These are phyloP conservation scores for Aporophyla nigra DNA, from an alignment of 2,888 invertebrate species.

Conservation along the genomic window DNA sequence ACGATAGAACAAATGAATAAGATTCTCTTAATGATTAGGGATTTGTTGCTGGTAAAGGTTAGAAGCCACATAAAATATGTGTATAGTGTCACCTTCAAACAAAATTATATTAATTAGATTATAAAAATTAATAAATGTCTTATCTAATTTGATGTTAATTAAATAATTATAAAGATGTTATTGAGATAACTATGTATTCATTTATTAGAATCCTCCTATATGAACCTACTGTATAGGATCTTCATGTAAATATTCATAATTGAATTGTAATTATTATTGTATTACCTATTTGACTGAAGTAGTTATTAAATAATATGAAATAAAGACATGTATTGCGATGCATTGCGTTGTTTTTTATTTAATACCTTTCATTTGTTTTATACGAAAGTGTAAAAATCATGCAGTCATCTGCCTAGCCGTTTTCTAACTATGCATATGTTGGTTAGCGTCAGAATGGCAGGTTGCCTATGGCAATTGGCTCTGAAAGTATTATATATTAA, in stretches of 20 bases:
- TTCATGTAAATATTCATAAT: slow-evolving; percentile 59
- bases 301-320: slow-evolving; percentile 58
- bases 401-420: too few relatives aligned
- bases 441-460: too few relatives aligned
- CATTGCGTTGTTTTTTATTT: slow-evolving; percentile 10
- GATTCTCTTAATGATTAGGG: not conserved
- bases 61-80: not conserved
- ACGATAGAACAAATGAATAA: too few relatives aligned
- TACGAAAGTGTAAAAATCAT: too few relatives aligned
- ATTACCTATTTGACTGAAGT: slow-evolving; percentile 63
- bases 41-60: not conserved
- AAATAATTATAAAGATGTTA: slow-evolving; percentile 37
- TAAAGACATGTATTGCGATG: slow-evolving; percentile 63
- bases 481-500: too few relatives aligned
- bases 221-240: slow-evolving; percentile 41
- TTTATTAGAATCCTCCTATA: slow-evolving; percentile 38
- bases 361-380: not conserved
- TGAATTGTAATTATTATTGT: slow-evolving; percentile 52
- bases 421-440: too few relatives aligned
- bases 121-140: too few relatives aligned
- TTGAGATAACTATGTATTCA: slow-evolving; percentile 37
- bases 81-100: not conserved
- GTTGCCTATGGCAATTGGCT: too few relatives aligned
- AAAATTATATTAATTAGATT: too few relatives aligned
- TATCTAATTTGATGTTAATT: slow-evolving; percentile 25